A percentile compares a stretch with the other conserved stretches of the same genome.
Evolutionary conservation across 2,113 vertebrate genomes (phyloP).

Genomic region (Uropsilus gracilis): DNA sequence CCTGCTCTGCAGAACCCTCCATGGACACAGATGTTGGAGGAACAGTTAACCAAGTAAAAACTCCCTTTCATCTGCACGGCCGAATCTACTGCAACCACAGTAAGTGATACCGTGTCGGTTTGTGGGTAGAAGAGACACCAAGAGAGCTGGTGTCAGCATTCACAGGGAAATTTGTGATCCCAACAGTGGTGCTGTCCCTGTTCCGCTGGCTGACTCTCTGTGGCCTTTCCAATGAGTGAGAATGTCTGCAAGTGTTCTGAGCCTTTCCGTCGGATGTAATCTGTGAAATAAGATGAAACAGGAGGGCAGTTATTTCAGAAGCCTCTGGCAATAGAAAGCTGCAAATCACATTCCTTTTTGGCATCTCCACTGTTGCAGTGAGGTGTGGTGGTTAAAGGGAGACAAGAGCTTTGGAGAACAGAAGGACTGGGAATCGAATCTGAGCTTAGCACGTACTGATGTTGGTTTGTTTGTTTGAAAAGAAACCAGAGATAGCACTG

Average conservation of each 20-base stretch:
- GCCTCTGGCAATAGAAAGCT: conserved; percentile 51
- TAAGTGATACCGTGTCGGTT: conserved; percentile 75
- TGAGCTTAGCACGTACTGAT: conserved; percentile 17
- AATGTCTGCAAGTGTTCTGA: conserved; percentile 57
- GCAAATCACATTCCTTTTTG: conserved; percentile 36
- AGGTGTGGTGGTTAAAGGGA: not conserved
- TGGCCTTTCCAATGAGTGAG: conserved; percentile 85
- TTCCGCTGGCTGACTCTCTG: conserved; percentile 51
- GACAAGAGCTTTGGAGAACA: not conserved
- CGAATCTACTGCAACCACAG: conserved; percentile 79
- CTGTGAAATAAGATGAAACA: conserved; percentile 78
- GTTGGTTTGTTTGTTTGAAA: not conserved
- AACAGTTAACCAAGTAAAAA: conserved; percentile 75
- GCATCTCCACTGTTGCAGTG: not conserved
- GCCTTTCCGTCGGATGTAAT: conserved; percentile 75
- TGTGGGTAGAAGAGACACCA: conserved; percentile 72
- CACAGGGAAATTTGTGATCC: conserved; percentile 82
- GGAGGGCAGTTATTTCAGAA: conserved; percentile 72
- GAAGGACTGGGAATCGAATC: not conserved
- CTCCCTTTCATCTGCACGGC: conserved; percentile 71
- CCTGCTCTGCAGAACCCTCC: conserved; percentile 36
- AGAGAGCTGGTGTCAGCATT: conserved; percentile 61
- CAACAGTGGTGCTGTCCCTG: not conserved
- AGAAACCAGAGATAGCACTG: not conserved
- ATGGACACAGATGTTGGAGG: conserved; percentile 55